Conservation (phyloP, 2,888 invertebrate species). For the Bugula neritina region DNA sequence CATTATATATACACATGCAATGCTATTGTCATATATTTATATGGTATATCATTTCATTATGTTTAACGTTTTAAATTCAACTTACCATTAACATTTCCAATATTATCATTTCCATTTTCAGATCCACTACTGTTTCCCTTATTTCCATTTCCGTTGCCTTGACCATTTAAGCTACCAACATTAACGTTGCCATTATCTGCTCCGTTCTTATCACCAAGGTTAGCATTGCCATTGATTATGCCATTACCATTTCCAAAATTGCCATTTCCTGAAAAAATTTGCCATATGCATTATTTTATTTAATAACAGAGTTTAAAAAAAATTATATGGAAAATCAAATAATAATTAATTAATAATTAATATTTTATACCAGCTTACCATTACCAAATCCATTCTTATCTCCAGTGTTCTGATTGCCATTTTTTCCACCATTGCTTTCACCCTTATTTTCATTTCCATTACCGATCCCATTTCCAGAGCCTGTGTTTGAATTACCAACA, state of each 20-base stretch:
- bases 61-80: too few species aligned
- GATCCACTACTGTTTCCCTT: neutral
- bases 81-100: constrained; percentile 14
- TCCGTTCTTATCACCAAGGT: constrained; percentile 5
- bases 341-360: too few species aligned
- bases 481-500: constrained; percentile 18
- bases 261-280: constrained; percentile 17
- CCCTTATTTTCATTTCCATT: constrained; percentile 2
- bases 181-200: neutral
- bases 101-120: constrained; percentile 6
- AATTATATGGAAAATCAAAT: neutral
- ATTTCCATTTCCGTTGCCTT: constrained; percentile 19
- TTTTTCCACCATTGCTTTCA: constrained; percentile 8
- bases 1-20: too few species aligned
- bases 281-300: too few species aligned
- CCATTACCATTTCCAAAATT: constrained; percentile 10
- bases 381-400: constrained; percentile 1
- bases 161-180: constrained; percentile 8
- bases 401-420: constrained; percentile 9
- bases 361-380: too few species aligned
- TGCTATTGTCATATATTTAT: too few species aligned
- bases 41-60: too few species aligned
- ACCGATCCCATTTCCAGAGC: neutral
- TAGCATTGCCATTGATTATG: neutral
- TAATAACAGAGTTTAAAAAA: neutral